These are phyloP conservation scores for Heliconius ethilla DNA, from an alignment of 2,888 invertebrate genomes.

Conservation along the genomic window DNA sequence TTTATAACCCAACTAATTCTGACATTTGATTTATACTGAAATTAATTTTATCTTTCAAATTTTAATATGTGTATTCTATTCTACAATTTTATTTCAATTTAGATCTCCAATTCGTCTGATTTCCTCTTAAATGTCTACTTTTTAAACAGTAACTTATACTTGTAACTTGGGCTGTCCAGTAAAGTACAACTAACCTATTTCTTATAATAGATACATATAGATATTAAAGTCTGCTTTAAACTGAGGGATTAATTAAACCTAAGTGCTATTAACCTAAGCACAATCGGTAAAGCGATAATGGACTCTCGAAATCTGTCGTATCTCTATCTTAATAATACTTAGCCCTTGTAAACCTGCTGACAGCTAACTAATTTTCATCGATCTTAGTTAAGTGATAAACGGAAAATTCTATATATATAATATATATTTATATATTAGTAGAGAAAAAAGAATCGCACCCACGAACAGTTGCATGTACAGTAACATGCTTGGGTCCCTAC, in stretches of 20 bases:
- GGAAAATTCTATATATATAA: not conserved
- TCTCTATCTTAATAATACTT: conserved; percentile 23
- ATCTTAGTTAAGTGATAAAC: conserved; percentile 1
- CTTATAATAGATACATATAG: not conserved
- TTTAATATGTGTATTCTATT: no score
- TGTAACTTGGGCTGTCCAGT: not conserved
- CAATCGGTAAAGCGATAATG: conserved; percentile 24
- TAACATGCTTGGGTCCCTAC: no score
- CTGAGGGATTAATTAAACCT: conserved; percentile 10
- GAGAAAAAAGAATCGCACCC: no score
- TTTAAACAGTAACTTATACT: no score
- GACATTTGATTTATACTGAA: no score
- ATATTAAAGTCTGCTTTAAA: not conserved
- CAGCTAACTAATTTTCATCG: conserved; percentile 9
- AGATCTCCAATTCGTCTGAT: no score
- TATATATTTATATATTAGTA: no score
- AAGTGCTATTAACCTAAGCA: conserved; percentile 23
- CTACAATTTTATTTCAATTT: no score
- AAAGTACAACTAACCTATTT: not conserved
- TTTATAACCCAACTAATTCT: not conserved
- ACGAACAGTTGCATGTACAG: no score
- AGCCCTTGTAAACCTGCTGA: conserved; percentile 6
- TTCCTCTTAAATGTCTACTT: no score
- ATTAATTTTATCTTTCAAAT: no score
- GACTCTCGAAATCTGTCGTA: conserved; percentile 29